These are phyloP conservation scores for Acrocyrtus sp. DNA, from an alignment of 2,888 invertebrate genomes.

Conservation along the genomic window DNA sequence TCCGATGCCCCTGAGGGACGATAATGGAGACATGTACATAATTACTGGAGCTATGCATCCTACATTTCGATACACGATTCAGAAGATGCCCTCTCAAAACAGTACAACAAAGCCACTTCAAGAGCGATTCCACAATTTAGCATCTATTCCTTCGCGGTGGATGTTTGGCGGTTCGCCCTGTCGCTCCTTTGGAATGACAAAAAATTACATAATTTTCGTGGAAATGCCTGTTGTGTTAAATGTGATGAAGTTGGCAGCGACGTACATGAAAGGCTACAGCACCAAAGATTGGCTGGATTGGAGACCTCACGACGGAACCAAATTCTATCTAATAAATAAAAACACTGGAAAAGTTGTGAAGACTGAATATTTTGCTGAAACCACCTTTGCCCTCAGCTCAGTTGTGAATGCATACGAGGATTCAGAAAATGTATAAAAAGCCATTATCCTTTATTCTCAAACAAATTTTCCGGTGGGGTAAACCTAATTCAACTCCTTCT, in stretches of 20 bases:
- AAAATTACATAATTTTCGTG: slow-evolving; percentile 69
- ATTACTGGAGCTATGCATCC: slow-evolving; percentile 50
- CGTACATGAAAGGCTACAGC: slow-evolving; percentile 65
- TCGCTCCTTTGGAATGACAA: slow-evolving; percentile 70
- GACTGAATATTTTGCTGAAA: slow-evolving; percentile 65
- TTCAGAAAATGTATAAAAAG: slow-evolving; percentile 64
- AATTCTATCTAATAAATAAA: slow-evolving; percentile 66
- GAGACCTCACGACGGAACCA: slow-evolving; percentile 66
- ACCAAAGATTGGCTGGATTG: slow-evolving; percentile 67
- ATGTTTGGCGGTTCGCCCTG: slow-evolving; percentile 66
- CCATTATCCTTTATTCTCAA: slow-evolving; percentile 3
- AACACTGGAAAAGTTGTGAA: slow-evolving; percentile 65
- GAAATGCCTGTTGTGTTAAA: slow-evolving; percentile 69
- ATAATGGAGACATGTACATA: slow-evolving; percentile 47
- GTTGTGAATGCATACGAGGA: slow-evolving; percentile 70
- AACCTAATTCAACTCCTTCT: not conserved
- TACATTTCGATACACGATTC: slow-evolving; percentile 48
- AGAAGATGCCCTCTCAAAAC: slow-evolving; percentile 29
- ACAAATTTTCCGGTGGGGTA: no score
- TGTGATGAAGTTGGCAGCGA: slow-evolving; percentile 66
- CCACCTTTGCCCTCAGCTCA: slow-evolving; percentile 69
- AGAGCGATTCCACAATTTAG: slow-evolving; percentile 60
- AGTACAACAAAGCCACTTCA: slow-evolving; percentile 26
- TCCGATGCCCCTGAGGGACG: slow-evolving; percentile 40
- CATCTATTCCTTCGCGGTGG: slow-evolving; percentile 65